phyloP scores from a whole-genome alignment of 2,113 vertebrate species.

The Acanthisitta chloris region DNA sequence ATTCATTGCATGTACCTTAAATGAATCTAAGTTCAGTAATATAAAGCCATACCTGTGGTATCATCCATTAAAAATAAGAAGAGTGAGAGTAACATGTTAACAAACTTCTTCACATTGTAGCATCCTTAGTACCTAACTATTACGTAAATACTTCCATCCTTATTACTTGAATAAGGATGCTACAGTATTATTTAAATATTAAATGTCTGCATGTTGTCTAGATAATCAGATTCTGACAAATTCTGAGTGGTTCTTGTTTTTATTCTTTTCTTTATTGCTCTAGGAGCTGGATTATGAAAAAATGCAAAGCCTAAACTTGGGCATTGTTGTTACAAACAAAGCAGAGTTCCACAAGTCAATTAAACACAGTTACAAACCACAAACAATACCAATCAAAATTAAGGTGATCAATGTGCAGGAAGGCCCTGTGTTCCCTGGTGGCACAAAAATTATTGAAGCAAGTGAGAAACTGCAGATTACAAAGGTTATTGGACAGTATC shows the following conservation, averaged over 20 bases:
- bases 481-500: constrained; percentile 70
- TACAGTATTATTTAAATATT: neutral
- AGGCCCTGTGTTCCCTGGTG: constrained; percentile 69
- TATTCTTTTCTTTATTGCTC: neutral
- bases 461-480: constrained; percentile 46
- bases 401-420: constrained; percentile 75
- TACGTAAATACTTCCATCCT: neutral
- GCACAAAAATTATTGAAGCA: constrained; percentile 12
- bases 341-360: constrained; percentile 79
- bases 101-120: neutral
- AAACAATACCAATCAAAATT: constrained; percentile 72
- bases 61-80: neutral
- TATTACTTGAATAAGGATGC: neutral
- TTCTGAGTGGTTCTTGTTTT: neutral
- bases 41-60: neutral
- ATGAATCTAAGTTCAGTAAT: neutral
- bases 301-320: constrained; percentile 62
- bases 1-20: neutral
- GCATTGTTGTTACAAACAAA: constrained; percentile 75
- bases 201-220: neutral
- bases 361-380: constrained; percentile 36
- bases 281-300: constrained; percentile 79
- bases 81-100: neutral
- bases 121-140: neutral
- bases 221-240: neutral